Evolutionary conservation across 2,797 vertebrate genomes (phyloP), one percentile per base, ranked within the genome.

Genomic region (Agapornis canus): DNA sequence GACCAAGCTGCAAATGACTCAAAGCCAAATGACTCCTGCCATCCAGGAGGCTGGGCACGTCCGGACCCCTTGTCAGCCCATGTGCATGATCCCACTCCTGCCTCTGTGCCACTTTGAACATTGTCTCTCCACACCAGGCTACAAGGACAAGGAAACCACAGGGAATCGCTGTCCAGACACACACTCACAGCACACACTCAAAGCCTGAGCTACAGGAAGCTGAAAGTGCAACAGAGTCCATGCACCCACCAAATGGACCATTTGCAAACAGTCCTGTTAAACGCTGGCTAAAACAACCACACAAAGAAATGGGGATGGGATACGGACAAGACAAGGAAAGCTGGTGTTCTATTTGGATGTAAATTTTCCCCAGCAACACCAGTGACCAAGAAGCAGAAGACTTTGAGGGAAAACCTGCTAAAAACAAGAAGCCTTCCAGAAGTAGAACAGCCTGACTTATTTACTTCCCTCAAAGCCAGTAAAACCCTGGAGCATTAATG

Each of bases 81-180:
- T 32, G 65, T 47, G 40, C 0, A 2, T 22, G 29, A n/a, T 69
- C 35, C 35, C 17, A 6, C 43, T 89, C 56, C 79, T 84, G 51
- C n/a, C 43, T 25, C 45, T 60, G 81, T 54, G 61, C 66, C 54
- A 22, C 73, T 75, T 60, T 48, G 71, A 89, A 52, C 48, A 12
- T 6, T 26, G 60, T 22, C 60, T 6, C 68, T 80, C 65, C 79
- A 35, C 0, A 1, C 39, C 5, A 3, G 45, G 52, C 75, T 87
- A 54, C 0, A 6, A 91, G 57, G 45, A 64, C 60, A 26, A 23
- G 65, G 72, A 31, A 31, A 29, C 9, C 65, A 60, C 78, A 57
- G 42, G 0, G 0, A 31, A 40, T 4, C 2, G 3, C 77, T 3
- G 2, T 29, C 0, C 29, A 64, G 77, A 42, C 69, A 37, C 1